Conservation (phyloP, 2,888 invertebrate species). For the Agonopterix heracliana region DNA sequence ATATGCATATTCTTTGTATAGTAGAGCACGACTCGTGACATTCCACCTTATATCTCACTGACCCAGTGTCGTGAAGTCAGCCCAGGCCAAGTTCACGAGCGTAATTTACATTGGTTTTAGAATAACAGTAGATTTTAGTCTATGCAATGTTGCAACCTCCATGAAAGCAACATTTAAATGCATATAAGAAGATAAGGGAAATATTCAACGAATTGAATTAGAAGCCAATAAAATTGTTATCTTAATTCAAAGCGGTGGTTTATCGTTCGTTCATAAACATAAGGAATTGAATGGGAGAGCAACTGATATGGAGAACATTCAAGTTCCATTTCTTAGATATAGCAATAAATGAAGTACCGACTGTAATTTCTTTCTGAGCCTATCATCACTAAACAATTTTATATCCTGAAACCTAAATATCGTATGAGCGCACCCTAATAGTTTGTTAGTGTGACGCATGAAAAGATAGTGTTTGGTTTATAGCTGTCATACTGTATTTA, state of each 20-base stretch:
- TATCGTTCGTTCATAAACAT: slow-evolving; percentile 41
- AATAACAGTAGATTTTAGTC: slow-evolving; percentile 26
- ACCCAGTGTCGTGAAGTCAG: slow-evolving; percentile 39
- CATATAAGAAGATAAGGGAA: slow-evolving; percentile 46
- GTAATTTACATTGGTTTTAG: slow-evolving; percentile 18
- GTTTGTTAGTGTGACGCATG: too few relatives aligned
- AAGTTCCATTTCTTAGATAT: neutral
- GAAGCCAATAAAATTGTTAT: slow-evolving; percentile 61
- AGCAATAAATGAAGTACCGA: neutral
- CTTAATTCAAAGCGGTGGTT: slow-evolving; percentile 52
- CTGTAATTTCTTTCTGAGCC: too few relatives aligned
- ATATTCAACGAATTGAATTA: slow-evolving; percentile 40
- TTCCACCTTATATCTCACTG: slow-evolving; percentile 16
- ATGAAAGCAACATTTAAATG: slow-evolving; percentile 37
- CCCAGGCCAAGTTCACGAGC: slow-evolving; percentile 57
- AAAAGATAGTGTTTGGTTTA: too few relatives aligned
- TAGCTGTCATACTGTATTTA: too few relatives aligned
- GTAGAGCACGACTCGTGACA: too few relatives aligned
- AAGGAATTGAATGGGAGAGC: slow-evolving; percentile 34
- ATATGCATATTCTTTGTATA: too few relatives aligned
- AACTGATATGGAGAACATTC: neutral
- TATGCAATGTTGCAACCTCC: slow-evolving; percentile 35
- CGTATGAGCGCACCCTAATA: too few relatives aligned
- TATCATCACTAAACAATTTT: too few relatives aligned
- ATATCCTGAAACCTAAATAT: too few relatives aligned